Conservation (phyloP, 2,113 vertebrate genomes). For the Andinoacara biseriatus region DNA sequence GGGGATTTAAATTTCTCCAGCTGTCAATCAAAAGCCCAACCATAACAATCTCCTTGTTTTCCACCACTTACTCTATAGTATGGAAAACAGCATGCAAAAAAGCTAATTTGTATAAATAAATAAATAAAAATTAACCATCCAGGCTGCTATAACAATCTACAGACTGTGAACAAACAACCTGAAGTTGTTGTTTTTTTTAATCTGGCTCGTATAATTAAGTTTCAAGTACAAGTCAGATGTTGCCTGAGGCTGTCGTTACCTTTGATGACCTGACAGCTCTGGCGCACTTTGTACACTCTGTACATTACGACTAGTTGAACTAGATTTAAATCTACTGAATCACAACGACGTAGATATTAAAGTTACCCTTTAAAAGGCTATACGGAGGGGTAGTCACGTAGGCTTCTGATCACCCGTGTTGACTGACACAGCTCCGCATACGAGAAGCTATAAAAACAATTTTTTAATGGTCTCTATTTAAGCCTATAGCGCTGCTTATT, state of each 20-base stretch:
- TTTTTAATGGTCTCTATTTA: neutral
- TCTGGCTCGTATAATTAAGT: neutral
- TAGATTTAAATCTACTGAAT: neutral
- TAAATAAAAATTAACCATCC: neutral
- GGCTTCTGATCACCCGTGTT: conserved; percentile 17
- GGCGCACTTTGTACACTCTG: neutral
- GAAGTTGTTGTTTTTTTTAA: neutral
- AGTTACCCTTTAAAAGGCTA: neutral
- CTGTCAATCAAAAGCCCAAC: conserved; percentile 72
- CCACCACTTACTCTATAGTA: neutral
- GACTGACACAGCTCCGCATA: conserved; percentile 56
- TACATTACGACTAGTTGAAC: neutral
- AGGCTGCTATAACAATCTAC: neutral
- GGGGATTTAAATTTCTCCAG: conserved; percentile 77
- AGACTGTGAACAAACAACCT: neutral
- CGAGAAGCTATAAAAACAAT: conserved; percentile 22
- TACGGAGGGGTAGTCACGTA: neutral
- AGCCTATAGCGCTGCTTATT: neutral
- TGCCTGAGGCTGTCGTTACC: conserved; percentile 6
- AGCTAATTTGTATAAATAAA: neutral
- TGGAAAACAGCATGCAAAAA: neutral
- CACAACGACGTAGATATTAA: neutral
- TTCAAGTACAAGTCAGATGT: neutral
- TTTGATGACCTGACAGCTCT: conserved; percentile 15
- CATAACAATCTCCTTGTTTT: conserved; percentile 66